phyloP scores from a whole-genome alignment of 1,140 invertebrate genomes.

The Chrysomallon squamiferum region DNA sequence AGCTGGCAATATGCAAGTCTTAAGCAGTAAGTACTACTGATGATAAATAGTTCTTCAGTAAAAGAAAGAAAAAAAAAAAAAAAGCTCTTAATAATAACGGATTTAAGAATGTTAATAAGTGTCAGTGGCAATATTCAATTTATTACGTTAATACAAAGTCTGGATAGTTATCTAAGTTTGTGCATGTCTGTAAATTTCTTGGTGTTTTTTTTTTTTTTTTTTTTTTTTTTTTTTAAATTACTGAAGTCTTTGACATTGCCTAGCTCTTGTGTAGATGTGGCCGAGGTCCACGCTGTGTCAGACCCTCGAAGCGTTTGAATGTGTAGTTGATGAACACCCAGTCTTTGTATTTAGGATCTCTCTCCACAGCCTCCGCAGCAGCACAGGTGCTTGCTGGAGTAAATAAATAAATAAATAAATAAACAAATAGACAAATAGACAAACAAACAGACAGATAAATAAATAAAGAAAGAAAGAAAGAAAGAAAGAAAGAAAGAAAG shows the following conservation, averaged over 20 bases:
- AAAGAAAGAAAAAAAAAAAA: too few species aligned
- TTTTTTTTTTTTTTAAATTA: too few species aligned
- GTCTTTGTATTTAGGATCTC: slow-evolving; percentile 79
- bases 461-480: background rate
- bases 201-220: too few species aligned
- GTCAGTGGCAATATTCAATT: too few species aligned
- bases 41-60: too few species aligned
- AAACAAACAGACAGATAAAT: background rate
- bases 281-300: slow-evolving; percentile 70
- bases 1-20: too few species aligned
- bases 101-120: too few species aligned
- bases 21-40: too few species aligned
- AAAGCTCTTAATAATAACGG: too few species aligned
- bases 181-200: too few species aligned
- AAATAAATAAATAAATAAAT: background rate
- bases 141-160: too few species aligned
- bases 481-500: background rate
- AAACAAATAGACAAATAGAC: background rate
- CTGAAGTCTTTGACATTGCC: background rate
- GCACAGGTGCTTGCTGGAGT: slow-evolving; percentile 2
- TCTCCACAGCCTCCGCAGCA: slow-evolving; percentile 21
- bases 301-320: slow-evolving; percentile 97
- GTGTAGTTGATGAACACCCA: slow-evolving; percentile 99
- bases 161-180: too few species aligned
- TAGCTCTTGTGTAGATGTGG: slow-evolving; percentile 30